Base-by-base conservation (phyloP, 1,140 invertebrate genomes). In the Bombyx mandarina region DNA sequence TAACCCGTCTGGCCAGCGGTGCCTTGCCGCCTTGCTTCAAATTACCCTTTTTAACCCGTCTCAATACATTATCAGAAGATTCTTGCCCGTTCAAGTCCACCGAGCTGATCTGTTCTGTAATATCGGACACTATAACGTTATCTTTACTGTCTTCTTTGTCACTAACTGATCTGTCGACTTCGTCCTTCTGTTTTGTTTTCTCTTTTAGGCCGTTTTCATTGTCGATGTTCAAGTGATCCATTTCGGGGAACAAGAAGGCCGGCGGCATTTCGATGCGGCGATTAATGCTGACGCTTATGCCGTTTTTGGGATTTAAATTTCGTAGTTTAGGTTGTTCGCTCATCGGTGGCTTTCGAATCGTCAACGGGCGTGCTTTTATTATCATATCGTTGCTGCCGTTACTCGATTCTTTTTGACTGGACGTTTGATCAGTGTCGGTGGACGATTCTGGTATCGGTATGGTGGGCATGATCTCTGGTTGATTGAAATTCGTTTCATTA, bases 231-330 rank as follows among this genome's bases (percentile, higher is more conserved):
- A 81, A 67, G 54, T 80, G 76, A 69, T 93, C 92, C 69, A 91
- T 92, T 83, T 95, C 94, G 22, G 93, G 93, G 79, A 95, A 95
- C 46, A 95, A 86, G 76, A 94, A 95, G 18, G 93, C 91, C 12
- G 94, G 93, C 44, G 94, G 93, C 92, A 96, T 94, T 82, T 95
- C 94, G 67, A 93, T 95, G 49, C 92, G 87, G 54, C 93, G 88
- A 70, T 92, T 94, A 69, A 93, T 93, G 58, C 91, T 91, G 47
- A 93, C 90, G 69, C 92, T 91, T 26, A 93, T 88, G 26, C 84
- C 86, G 64, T 90, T 90, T 64, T 88, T 87, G 45, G 80, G 69
- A 82, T 73, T 79, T 57, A 89, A 77, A 62, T 90, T 92, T 71
- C 93, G 90, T 26, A 95, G 80, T 61, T 93, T 93, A 2, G 94